Base-by-base conservation (phyloP, 2,113 vertebrate genomes). In the Cinclus mexicanus region DNA sequence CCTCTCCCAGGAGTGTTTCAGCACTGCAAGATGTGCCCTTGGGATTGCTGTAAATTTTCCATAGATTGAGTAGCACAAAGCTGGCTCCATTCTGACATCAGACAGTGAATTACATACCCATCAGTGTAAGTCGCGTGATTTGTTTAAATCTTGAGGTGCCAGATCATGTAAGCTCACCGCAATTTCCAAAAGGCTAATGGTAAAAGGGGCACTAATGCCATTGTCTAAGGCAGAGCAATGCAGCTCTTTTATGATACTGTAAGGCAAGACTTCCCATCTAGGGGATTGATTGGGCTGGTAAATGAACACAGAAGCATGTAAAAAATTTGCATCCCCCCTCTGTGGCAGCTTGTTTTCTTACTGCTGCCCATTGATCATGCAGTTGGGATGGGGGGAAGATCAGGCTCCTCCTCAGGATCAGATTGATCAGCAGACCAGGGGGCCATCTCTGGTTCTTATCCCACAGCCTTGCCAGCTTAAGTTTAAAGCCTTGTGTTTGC, bases 91-190 rank as follows among this genome's bases (percentile, higher is more conserved):
- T 49, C 24, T 28, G 18, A 21, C 12, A 35, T 25, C 46, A 28
- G 33, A 49, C 24, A 21, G n/a, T 37, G 12, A 68, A 35, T 28
- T 26, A 9, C 20, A 4, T 37, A 28, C 33, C 12, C 3, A 1
- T 49, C 65, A 49, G 24, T 7, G 0, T 37, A 49, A 20, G 18
- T 35, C 4, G 2, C 0, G 2, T 5, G 5, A 19, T 26, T 37
- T 37, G 35, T 37, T 20, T 26, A 35, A 7, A 4, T 35, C 24
- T 35, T 28, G 12, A 21, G 46, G 12, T 37, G 9, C 23, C 23
- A 37, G 46, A 20, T 28, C n/a, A 26, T 37, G 18, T 4, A 33
- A 49, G 24, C 37, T 49, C n/a, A 28, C 12, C 31, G 13, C 6
- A 19, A n/a, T 68, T 49, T 49, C 18, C 12, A 37, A 26, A 35